Evolutionary conservation across 1,140 invertebrate genomes (phyloP), one percentile per base, ranked within the genome.

Genomic region (Lerema accius): DNA sequence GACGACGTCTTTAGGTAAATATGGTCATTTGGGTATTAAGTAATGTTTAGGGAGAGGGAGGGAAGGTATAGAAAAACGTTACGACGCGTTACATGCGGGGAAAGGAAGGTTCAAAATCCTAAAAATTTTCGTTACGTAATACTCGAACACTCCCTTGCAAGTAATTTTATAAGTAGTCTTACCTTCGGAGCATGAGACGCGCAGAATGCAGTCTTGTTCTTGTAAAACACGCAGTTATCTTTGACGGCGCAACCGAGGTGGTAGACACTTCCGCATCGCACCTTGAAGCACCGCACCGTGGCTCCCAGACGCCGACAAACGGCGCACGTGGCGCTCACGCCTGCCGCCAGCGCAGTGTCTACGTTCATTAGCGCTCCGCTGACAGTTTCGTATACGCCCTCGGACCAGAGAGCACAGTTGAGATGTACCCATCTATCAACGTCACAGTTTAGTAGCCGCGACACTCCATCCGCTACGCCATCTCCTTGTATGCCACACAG

Each of bases 351-450:
- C 0, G 98, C 98, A 7, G 93, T 93, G 65, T 99, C 97, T 11
- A 99, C 95, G 91, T 99, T 98, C 94, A 99, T 97, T 10, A 99
- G 84, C 0, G 97, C 98, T 0, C 99, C 99, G 84, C 97, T 97
- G 0, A 97, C 95, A 0, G 97, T 98, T 92, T 99, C 98, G 80
- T 98, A 99, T 0, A 99, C 99, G 62, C 98, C 97, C 70, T 98
- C 95, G 0, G 98, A 99, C 99, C 99, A 99, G 4, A 99, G 91
- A 2, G 98, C 98, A 92, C 99, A 99, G 84, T 99, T 99, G 5
- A 99, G 90, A 90, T 99, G 99, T 10, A 99, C 93, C 98, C 99
- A 99, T 86, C 99, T 97, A 80, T 99, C 97, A 1, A 99, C 97
- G 84, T 99, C 98, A 79, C 97, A 96, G 89, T 99, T 99, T 0